These are phyloP conservation scores for Dolichoris vasculosae DNA, from an alignment of 1,140 invertebrate genomes.

Conservation along the genomic window DNA sequence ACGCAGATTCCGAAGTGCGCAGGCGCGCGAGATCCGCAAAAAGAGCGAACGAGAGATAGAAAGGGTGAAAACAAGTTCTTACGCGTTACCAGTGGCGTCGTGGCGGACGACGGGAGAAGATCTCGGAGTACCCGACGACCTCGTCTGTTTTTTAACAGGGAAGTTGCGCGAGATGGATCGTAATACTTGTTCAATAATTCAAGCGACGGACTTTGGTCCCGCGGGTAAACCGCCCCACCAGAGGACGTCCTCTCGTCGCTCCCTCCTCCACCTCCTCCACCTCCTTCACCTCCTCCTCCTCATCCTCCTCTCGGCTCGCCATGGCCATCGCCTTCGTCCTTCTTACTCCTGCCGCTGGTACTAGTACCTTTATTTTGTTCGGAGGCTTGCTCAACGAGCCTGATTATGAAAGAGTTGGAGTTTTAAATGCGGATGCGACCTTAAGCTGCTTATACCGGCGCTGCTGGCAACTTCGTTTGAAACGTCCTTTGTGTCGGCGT, in stretches of 20 bases:
- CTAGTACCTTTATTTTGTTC: conserved; percentile 9
- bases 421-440: conserved; percentile 49
- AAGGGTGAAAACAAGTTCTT: background rate
- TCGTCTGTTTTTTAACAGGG: background rate
- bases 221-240: background rate
- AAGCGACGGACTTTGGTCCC: conserved; percentile 36
- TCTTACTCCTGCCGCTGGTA: background rate
- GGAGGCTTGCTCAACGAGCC: conserved; percentile 2
- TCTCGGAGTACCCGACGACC: background rate
- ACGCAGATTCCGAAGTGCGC: too few relatives aligned
- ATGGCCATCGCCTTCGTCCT: background rate
- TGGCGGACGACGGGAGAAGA: background rate
- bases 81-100: background rate
- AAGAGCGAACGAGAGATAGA: background rate
- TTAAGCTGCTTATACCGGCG: conserved; percentile 54
- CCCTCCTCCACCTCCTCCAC: background rate
- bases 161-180: conserved; percentile 31
- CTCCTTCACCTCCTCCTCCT: background rate
- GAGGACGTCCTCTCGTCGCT: background rate
- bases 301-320: background rate
- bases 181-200: conserved; percentile 50
- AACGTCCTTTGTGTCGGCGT: conserved; percentile 17
- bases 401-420: conserved; percentile 53
- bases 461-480: conserved; percentile 24
- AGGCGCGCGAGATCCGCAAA: background rate